phyloP scores from a whole-genome alignment of 2,888 invertebrate species.

The Stratiomys singularior region DNA sequence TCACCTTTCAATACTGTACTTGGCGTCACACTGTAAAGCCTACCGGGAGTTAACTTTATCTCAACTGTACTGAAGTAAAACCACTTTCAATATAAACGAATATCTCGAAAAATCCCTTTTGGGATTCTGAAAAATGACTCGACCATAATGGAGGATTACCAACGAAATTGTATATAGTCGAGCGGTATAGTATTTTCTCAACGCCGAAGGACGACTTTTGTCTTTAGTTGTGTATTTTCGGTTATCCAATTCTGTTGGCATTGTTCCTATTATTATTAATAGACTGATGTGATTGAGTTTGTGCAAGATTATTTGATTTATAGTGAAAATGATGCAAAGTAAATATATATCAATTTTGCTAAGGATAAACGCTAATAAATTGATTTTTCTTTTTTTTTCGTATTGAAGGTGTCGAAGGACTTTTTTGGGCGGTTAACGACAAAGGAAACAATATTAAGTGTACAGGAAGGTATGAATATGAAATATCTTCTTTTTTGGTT shows the following conservation, averaged over 20 bases:
- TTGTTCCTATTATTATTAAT: conserved; percentile 40
- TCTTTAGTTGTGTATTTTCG: no score
- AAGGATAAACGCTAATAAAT: conserved; percentile 30
- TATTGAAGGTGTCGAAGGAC: conserved; percentile 69
- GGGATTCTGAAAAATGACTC: conserved; percentile 61
- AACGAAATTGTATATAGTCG: conserved; percentile 57
- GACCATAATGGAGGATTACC: conserved; percentile 62
- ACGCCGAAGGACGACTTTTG: conserved; percentile 50
- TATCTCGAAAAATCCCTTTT: conserved; percentile 59
- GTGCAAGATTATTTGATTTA: conserved; percentile 32
- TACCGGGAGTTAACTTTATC: conserved; percentile 23
- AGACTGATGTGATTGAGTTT: conserved; percentile 41
- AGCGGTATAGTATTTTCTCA: conserved; percentile 54
- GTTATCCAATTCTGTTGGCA: conserved; percentile 30
- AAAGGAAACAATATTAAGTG: conserved; percentile 56
- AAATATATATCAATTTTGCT: conserved; percentile 54
- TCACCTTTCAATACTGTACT: conserved; percentile 32
- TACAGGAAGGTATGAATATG: conserved; percentile 60
- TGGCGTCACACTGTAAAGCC: conserved; percentile 17
- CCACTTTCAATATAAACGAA: conserved; percentile 49
- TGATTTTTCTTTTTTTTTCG: conserved; percentile 15
- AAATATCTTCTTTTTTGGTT: neutral
- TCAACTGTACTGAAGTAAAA: conserved; percentile 17
- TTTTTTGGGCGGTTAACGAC: conserved; percentile 71
- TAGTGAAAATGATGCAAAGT: conserved; percentile 47